Evolutionary conservation across 2,888 invertebrate genomes (phyloP).

Genomic region (Eurytoma californica): DNA sequence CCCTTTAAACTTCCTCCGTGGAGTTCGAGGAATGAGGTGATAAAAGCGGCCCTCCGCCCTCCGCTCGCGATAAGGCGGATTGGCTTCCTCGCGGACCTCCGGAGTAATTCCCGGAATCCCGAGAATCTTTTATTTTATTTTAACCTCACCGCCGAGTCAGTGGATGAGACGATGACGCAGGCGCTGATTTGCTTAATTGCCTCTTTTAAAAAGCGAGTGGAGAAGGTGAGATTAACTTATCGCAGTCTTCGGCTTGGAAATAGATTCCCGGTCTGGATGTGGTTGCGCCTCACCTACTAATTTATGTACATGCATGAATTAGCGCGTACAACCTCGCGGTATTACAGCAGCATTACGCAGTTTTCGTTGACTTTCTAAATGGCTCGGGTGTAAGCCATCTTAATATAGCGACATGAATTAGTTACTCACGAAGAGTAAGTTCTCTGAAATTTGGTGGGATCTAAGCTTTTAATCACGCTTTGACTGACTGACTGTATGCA

Average conservation of each 20-base stretch:
- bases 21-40: conserved; percentile 54
- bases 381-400: too few relatives aligned
- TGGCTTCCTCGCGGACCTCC: not conserved
- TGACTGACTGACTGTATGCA: too few relatives aligned
- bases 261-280: not conserved
- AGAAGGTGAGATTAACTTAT: conserved; percentile 35
- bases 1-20: conserved; percentile 57
- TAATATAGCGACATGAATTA: too few relatives aligned
- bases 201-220: conserved; percentile 39
- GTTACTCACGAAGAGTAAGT: too few relatives aligned
- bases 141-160: not conserved
- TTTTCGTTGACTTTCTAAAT: too few relatives aligned
- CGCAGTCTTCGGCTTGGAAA: not conserved
- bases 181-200: conserved; percentile 51
- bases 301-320: too few relatives aligned
- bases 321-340: too few relatives aligned
- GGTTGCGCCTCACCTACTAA: too few relatives aligned
- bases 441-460: too few relatives aligned
- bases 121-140: not conserved
- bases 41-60: conserved; percentile 33
- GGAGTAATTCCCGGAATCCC: conserved; percentile 30
- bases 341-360: too few relatives aligned
- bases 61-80: conserved; percentile 51
- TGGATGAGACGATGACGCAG: not conserved
- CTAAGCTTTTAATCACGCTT: too few relatives aligned